Evolutionary conservation across 2,888 invertebrate species (phyloP).

Genomic region (Saturnia pavonia): DNA sequence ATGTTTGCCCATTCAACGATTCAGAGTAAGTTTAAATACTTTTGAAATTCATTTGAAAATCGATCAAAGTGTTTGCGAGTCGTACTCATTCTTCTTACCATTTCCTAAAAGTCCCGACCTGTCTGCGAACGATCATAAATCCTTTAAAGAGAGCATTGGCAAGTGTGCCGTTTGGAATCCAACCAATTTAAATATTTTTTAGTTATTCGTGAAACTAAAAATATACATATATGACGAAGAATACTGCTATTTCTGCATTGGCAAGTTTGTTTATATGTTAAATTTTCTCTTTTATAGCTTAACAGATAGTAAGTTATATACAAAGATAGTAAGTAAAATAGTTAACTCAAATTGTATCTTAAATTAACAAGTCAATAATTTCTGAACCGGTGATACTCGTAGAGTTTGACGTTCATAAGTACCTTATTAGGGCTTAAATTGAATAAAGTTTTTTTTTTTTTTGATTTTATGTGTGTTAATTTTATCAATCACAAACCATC

Average conservation of each 20-base stretch:
- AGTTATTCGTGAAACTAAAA: constrained; percentile 32
- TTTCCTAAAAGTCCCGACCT: constrained; percentile 43
- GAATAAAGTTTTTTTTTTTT: too few species aligned
- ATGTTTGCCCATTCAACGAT: constrained; percentile 30
- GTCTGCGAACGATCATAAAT: constrained; percentile 61
- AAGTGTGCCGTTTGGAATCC: constrained; percentile 64
- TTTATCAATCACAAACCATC: not conserved
- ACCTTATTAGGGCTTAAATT: too few species aligned
- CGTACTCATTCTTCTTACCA: constrained; percentile 34
- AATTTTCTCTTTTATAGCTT: not conserved
- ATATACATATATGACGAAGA: not conserved
- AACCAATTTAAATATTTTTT: constrained; percentile 73
- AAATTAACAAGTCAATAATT: too few species aligned
- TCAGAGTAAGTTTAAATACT: constrained; percentile 32
- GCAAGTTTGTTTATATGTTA: not conserved
- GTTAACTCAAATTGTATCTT: too few species aligned
- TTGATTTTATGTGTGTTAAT: too few species aligned
- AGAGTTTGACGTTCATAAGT: too few species aligned
- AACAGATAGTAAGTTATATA: too few species aligned
- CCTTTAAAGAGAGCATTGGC: constrained; percentile 60
- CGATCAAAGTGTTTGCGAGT: constrained; percentile 39
- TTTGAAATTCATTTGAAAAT: constrained; percentile 36
- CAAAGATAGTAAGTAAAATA: too few species aligned
- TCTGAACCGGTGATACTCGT: too few species aligned
- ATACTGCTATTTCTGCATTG: not conserved